Conservation (phyloP, 1,140 invertebrate genomes). For the Bradysia coprophila region DNA sequence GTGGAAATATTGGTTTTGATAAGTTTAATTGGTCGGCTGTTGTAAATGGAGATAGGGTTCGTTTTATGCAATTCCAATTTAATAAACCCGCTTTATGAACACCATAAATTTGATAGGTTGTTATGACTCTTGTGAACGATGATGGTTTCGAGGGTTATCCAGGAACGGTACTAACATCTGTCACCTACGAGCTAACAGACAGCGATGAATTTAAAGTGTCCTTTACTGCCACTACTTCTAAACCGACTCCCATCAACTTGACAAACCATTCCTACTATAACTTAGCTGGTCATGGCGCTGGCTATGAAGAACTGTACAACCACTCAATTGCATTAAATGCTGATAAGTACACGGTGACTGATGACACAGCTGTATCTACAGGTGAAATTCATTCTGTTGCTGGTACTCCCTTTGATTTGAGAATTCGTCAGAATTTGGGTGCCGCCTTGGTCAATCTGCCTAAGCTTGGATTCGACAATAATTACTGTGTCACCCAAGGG, state of each 20-base stretch:
- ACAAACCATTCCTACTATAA: conserved; percentile 94
- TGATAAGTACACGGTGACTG: conserved; percentile 55
- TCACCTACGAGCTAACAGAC: conserved; percentile 48
- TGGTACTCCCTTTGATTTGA: conserved; percentile 49
- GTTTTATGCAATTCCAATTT: too few species aligned
- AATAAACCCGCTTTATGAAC: too few species aligned
- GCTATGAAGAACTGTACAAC: conserved; percentile 38
- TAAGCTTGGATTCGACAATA: conserved; percentile 54
- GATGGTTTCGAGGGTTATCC: conserved; percentile 82
- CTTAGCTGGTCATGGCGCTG: conserved; percentile 56
- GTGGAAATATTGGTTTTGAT: conserved; percentile 71
- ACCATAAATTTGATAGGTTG: conserved; percentile 21
- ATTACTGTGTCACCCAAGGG: conserved; percentile 40
- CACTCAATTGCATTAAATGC: conserved; percentile 58
- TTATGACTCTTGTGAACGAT: conserved; percentile 46
- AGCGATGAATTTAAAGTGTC: conserved; percentile 51
- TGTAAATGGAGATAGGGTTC: too few species aligned
- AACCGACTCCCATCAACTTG: conserved; percentile 71
- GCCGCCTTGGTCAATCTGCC: conserved; percentile 25
- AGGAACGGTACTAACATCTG: conserved; percentile 45
- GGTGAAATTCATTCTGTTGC: conserved; percentile 48
- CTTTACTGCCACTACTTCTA: conserved; percentile 52
- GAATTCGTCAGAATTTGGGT: conserved; percentile 31
- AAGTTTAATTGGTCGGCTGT: conserved; percentile 45
- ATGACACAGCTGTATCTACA: conserved; percentile 56